A percentile compares a stretch with the other conserved stretches of the same genome.
phyloP scores from a whole-genome alignment of 1,140 invertebrate species.

The Trichoplusia ni region DNA sequence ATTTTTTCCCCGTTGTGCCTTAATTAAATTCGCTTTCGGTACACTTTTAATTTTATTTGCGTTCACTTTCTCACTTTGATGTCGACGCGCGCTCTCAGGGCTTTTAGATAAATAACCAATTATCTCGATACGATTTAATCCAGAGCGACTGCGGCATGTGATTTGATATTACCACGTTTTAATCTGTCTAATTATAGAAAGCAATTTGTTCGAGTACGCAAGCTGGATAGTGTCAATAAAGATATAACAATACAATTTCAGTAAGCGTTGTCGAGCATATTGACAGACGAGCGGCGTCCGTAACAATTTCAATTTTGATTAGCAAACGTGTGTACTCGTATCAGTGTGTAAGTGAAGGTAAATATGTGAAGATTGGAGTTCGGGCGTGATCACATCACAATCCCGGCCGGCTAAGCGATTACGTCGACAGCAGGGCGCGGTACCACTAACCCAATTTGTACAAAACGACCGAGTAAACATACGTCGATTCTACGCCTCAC shows the following conservation, averaged over 20 bases:
- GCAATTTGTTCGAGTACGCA: neutral
- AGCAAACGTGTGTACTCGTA: constrained; percentile 38
- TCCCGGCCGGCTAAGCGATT: constrained; percentile 60
- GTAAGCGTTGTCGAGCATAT: constrained; percentile 9
- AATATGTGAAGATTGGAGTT: constrained; percentile 57
- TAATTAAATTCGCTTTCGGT: constrained; percentile 73
- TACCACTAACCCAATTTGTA: constrained; percentile 71
- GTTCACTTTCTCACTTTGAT: constrained; percentile 65
- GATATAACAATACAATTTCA: constrained; percentile 17
- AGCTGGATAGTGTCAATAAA: neutral
- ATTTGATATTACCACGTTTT: constrained; percentile 34
- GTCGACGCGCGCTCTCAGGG: constrained; percentile 49
- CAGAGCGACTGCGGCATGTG: constrained; percentile 40
- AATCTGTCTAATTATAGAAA: neutral
- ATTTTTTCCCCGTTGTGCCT: constrained; percentile 61
- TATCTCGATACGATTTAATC: constrained; percentile 69
- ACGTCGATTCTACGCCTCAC: constrained; percentile 58
- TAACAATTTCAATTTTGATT: constrained; percentile 47
- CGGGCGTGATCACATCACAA: constrained; percentile 54
- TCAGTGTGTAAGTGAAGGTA: constrained; percentile 47
- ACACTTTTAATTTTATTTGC: constrained; percentile 76
- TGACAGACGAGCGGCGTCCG: constrained; percentile 29
- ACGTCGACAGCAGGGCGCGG: constrained; percentile 55
- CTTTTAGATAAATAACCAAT: constrained; percentile 76
- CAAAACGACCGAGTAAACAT: constrained; percentile 69